These are phyloP conservation scores for Caenorhabditis remanei DNA, from an alignment of 1,140 invertebrate genomes.

Conservation along the genomic window DNA sequence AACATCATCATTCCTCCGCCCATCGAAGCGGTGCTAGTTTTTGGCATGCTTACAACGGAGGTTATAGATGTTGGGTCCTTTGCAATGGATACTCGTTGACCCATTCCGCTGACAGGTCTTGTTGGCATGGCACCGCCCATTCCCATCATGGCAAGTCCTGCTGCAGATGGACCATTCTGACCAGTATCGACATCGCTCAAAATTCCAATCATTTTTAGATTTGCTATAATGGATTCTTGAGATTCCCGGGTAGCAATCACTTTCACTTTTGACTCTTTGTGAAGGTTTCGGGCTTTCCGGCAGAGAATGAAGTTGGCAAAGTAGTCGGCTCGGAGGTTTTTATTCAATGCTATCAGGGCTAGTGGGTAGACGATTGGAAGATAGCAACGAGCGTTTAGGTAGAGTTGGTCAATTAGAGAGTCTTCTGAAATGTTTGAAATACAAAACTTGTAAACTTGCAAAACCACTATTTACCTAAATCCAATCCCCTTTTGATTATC, in stretches of 20 bases:
- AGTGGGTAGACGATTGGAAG: slow-evolving; percentile 34
- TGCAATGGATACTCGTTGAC: background rate
- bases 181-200: slow-evolving; percentile 38
- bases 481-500: background rate
- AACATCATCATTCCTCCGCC: slow-evolving; percentile 13
- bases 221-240: slow-evolving; percentile 54
- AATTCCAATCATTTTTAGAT: slow-evolving; percentile 60
- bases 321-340: slow-evolving; percentile 23
- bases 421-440: background rate
- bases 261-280: slow-evolving; percentile 38
- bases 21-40: background rate
- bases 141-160: background rate
- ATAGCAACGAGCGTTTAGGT: slow-evolving; percentile 42
- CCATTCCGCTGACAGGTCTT: background rate
- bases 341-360: background rate
- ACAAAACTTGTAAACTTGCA: background rate
- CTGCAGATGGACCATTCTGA: background rate
- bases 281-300: slow-evolving; percentile 28
- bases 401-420: background rate
- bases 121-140: background rate
- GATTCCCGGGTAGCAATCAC: slow-evolving; percentile 35
- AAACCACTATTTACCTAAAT: background rate
- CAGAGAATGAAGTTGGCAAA: slow-evolving; percentile 28
- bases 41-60: background rate
- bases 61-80: slow-evolving; percentile 8